Evolutionary conservation across 1,140 invertebrate genomes (phyloP).

Genomic region (Papilio helenus): DNA sequence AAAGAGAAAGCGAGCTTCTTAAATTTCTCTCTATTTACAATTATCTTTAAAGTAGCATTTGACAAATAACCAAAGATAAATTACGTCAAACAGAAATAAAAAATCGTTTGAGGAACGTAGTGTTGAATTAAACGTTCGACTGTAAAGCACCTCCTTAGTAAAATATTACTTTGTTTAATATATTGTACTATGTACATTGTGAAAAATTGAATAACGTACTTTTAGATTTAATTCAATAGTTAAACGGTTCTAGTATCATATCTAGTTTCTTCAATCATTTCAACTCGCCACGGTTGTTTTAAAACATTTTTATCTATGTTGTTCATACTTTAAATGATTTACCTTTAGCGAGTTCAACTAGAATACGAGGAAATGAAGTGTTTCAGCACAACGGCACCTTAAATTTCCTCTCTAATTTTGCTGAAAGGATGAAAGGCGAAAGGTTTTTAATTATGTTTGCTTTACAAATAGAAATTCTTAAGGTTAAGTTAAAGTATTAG

Average conservation of each 20-base stretch:
- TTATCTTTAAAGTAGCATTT: neutral
- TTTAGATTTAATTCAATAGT: too few relatives aligned
- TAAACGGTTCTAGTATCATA: too few relatives aligned
- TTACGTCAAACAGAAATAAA: neutral
- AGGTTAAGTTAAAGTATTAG: slow-evolving; percentile 6
- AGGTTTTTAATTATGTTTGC: slow-evolving; percentile 24
- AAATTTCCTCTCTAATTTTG: slow-evolving; percentile 16
- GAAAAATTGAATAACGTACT: too few relatives aligned
- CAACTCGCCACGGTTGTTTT: neutral
- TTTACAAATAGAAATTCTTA: slow-evolving; percentile 20
- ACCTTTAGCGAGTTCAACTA: neutral
- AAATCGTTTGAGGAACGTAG: neutral
- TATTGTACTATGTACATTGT: too few relatives aligned
- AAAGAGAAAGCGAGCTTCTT: slow-evolving; percentile 22
- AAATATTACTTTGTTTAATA: too few relatives aligned
- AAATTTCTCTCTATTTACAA: slow-evolving; percentile 30
- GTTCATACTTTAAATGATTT: neutral
- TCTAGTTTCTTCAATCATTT: neutral
- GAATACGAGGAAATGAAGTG: slow-evolving; percentile 18
- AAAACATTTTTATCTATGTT: neutral
- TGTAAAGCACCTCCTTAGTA: too few relatives aligned
- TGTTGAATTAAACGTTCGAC: neutral
- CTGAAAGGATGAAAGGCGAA: slow-evolving; percentile 10
- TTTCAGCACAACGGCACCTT: neutral
- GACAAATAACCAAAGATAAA: neutral